Evolutionary conservation across 2,888 invertebrate species (phyloP).

Genomic region (Luperina testacea): DNA sequence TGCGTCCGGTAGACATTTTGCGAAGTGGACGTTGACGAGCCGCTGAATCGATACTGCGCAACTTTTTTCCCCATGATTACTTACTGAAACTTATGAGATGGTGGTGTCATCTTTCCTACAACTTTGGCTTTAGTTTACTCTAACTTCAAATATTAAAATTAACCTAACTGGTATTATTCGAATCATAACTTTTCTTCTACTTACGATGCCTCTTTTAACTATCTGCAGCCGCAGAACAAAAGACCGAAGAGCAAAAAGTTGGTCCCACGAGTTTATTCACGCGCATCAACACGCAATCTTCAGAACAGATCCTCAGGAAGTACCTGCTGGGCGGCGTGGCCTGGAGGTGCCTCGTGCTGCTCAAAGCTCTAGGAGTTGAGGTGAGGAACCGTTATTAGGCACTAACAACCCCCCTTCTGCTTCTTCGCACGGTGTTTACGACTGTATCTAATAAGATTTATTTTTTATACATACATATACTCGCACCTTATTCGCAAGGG

Average conservation of each 20-base stretch:
- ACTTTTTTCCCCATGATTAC: background rate
- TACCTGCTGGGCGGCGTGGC: constrained; percentile 91
- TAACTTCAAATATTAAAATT: background rate
- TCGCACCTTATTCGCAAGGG: too few species aligned
- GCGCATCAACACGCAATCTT: constrained; percentile 77
- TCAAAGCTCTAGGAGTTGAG: constrained; percentile 90
- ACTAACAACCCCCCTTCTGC: background rate
- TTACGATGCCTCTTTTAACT: background rate
- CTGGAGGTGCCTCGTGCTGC: constrained; percentile 91
- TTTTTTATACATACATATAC: too few species aligned
- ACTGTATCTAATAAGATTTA: background rate
- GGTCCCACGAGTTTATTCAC: constrained; percentile 81
- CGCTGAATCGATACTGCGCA: too few species aligned
- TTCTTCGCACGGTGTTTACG: background rate
- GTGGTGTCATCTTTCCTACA: background rate
- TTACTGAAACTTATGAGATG: background rate
- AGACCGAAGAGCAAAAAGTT: constrained; percentile 64
- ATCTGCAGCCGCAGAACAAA: constrained; percentile 66
- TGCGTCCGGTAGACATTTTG: too few species aligned
- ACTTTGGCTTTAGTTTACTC: background rate
- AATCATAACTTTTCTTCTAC: background rate
- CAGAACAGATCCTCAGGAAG: constrained; percentile 84
- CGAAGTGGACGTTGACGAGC: too few species aligned
- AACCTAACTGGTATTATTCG: background rate
- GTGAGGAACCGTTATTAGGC: constrained; percentile 68